A percentile compares a stretch with the other conserved stretches of the same genome.
Conservation (phyloP, 2,113 vertebrate species). For the Crotalus horridus region DNA sequence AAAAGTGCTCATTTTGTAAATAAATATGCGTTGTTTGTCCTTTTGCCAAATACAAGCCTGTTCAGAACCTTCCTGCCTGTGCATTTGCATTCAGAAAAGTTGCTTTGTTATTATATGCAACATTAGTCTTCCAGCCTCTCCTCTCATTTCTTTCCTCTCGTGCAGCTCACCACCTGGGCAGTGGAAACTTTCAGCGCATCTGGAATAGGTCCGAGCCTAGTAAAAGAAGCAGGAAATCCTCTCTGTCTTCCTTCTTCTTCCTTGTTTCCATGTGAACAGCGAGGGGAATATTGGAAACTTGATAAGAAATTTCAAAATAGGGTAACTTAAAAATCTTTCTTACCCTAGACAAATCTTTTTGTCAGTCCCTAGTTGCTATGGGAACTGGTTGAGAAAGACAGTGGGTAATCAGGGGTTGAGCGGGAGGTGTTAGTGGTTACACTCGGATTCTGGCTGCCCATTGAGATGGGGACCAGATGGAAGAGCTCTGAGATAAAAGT, state of each 20-base stretch:
- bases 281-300: not conserved
- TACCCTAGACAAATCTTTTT: slow-evolving; percentile 18
- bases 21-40: not conserved
- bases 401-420: slow-evolving; percentile 37
- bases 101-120: not conserved
- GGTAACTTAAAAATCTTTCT: slow-evolving; percentile 31
- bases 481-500: not conserved
- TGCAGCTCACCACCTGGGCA: not conserved
- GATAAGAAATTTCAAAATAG: not conserved
- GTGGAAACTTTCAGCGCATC: not conserved
- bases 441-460: not conserved
- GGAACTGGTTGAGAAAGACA: slow-evolving; percentile 52
- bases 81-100: not conserved
- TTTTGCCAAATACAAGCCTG: not conserved
- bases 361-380: slow-evolving; percentile 40
- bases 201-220: not conserved
- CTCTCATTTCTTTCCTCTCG: too few relatives aligned
- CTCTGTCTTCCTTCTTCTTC: not conserved
- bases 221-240: not conserved
- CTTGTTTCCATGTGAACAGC: not conserved
- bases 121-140: not conserved
- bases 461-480: not conserved
- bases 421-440: not conserved
- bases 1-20: not conserved
- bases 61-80: not conserved